A percentile compares a stretch with the other conserved stretches of the same genome.
Conservation (phyloP, 2,113 vertebrate genomes). For the Blennius ocellaris region DNA sequence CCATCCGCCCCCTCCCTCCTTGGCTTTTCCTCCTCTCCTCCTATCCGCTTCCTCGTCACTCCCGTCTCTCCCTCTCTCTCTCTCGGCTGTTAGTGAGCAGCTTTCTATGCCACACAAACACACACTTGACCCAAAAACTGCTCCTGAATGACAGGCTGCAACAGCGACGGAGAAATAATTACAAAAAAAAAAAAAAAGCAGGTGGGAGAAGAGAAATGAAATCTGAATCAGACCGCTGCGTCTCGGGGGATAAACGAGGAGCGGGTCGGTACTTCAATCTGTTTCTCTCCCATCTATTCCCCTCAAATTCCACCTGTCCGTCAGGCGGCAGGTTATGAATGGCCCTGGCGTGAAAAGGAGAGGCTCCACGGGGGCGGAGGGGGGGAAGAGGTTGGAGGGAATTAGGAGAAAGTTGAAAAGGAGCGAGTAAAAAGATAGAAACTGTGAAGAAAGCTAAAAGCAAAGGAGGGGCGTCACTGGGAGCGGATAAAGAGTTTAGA, state of each 20-base stretch:
- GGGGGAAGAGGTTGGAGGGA: slow-evolving; percentile 7
- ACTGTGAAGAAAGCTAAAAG: neutral
- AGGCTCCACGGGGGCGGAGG: neutral
- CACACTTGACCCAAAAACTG: slow-evolving; percentile 70
- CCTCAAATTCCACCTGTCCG: slow-evolving; percentile 12
- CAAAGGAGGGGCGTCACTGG: no score
- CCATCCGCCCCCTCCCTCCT: slow-evolving; percentile 60
- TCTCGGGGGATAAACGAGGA: slow-evolving; percentile 18
- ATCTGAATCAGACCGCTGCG: slow-evolving; percentile 26
- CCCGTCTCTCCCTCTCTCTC: slow-evolving; percentile 43
- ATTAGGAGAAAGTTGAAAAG: slow-evolving; percentile 39
- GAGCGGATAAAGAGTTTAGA: no score
- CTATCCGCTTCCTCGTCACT: slow-evolving; percentile 64
- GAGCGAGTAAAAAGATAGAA: slow-evolving; percentile 14
- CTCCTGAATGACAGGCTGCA: slow-evolving; percentile 48
- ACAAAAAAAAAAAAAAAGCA: no score
- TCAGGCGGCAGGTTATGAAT: slow-evolving; percentile 37
- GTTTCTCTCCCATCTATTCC: neutral
- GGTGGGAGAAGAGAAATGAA: slow-evolving; percentile 9
- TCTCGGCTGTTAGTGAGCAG: slow-evolving; percentile 52
- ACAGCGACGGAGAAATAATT: neutral
- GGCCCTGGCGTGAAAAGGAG: neutral
- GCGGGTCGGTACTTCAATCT: neutral
- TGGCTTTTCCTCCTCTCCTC: slow-evolving; percentile 69
- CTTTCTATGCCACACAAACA: slow-evolving; percentile 54